phyloP scores from a whole-genome alignment of 2,888 invertebrate genomes.

The Leptarthrus brevirostris region DNA sequence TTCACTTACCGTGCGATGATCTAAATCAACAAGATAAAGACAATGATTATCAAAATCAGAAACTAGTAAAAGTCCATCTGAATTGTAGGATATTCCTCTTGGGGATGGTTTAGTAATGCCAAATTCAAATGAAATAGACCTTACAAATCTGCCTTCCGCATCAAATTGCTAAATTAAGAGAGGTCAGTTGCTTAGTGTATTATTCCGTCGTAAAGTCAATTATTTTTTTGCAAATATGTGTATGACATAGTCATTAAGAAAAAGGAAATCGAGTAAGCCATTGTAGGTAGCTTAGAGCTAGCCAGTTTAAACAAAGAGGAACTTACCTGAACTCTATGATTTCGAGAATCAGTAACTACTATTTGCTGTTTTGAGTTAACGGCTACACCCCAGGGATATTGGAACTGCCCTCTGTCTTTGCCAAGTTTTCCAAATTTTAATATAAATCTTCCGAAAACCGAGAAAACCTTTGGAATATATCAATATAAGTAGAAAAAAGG shows the following conservation, averaged over 20 bases:
- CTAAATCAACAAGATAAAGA: conserved; percentile 81
- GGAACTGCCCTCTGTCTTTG: conserved; percentile 86
- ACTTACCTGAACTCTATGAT: conserved; percentile 76
- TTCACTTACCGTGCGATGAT: conserved; percentile 74
- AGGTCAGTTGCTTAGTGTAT: too few species aligned
- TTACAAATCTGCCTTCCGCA: conserved; percentile 81
- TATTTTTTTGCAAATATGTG: too few species aligned
- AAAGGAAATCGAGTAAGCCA: too few species aligned
- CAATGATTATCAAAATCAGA: conserved; percentile 97
- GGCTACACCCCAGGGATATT: conserved; percentile 97
- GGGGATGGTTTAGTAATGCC: conserved; percentile 71
- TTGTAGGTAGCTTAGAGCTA: too few species aligned
- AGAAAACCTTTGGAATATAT: conserved; percentile 71
- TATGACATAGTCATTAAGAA: too few species aligned
- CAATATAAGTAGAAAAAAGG: too few species aligned
- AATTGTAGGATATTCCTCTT: conserved; percentile 89
- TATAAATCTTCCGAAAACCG: conserved; percentile 80
- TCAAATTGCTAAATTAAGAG: conserved; percentile 75
- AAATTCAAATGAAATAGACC: conserved; percentile 85
- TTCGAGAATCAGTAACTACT: conserved; percentile 91
- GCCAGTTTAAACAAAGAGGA: conserved; percentile 62
- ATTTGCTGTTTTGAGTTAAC: conserved; percentile 83
- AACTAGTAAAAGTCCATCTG: conserved; percentile 85
- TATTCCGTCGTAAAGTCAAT: too few species aligned
- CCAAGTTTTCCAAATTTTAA: conserved; percentile 92